These are phyloP conservation scores for Amazona finschi DNA, from an alignment of 2,797 vertebrate species.

Conservation along the genomic window DNA sequence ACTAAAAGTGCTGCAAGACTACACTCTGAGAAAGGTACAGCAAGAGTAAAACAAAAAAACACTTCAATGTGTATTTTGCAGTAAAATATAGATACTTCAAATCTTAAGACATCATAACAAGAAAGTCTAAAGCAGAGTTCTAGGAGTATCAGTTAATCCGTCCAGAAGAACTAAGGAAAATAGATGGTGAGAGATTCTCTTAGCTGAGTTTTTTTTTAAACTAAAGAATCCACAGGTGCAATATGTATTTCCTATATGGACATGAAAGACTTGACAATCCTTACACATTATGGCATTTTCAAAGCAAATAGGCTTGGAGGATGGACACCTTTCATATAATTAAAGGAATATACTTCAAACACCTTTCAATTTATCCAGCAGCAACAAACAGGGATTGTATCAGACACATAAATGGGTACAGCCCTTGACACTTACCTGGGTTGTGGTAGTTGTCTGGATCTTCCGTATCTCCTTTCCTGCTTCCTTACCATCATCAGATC, in stretches of 20 bases:
- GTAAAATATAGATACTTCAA: background rate
- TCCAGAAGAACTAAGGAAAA: background rate
- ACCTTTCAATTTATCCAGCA: background rate
- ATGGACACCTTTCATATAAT: background rate
- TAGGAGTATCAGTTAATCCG: background rate
- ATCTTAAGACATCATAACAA: background rate
- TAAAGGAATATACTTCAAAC: background rate
- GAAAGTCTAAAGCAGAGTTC: background rate
- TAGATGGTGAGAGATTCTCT: background rate
- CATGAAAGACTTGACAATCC: background rate
- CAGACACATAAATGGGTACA: background rate
- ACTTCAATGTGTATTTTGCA: background rate
- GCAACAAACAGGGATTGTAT: background rate
- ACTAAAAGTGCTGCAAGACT: background rate
- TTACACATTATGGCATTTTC: background rate
- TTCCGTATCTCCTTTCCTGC: conserved; percentile 92
- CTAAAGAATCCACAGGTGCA: background rate
- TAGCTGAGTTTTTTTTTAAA: background rate
- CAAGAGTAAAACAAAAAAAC: background rate
- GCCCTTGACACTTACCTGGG: conserved; percentile 81
- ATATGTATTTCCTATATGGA: background rate
- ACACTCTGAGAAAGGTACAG: background rate
- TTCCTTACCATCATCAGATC: conserved; percentile 96
- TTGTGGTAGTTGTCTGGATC: conserved; percentile 96
- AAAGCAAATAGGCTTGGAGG: background rate